Evolutionary conservation across 1,140 invertebrate genomes (phyloP).

Genomic region (Micrasema minimum): DNA sequence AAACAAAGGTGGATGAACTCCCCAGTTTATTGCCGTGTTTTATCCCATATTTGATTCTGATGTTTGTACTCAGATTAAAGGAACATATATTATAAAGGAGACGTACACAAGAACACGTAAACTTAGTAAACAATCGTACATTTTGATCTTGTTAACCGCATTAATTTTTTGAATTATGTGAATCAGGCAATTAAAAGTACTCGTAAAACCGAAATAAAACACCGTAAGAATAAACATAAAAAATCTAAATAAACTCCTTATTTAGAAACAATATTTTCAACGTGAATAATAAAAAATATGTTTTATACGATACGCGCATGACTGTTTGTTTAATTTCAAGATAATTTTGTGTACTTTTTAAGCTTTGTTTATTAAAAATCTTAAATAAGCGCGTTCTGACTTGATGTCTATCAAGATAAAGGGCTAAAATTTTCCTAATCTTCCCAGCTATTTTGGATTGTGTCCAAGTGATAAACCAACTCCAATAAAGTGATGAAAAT

Average conservation of each 20-base stretch:
- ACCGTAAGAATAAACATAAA: too few species aligned
- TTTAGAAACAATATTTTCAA: too few species aligned
- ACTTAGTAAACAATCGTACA: too few species aligned
- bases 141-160: neutral
- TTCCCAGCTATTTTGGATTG: slow-evolving; percentile 11
- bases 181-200: too few species aligned
- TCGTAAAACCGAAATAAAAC: too few species aligned
- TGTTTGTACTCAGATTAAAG: slow-evolving; percentile 18
- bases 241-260: too few species aligned
- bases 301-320: too few species aligned
- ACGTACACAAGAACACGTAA: neutral
- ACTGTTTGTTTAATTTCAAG: too few species aligned
- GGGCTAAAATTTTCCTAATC: slow-evolving; percentile 12
- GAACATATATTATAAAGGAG: neutral
- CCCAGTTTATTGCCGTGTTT: slow-evolving; percentile 31
- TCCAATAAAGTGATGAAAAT: slow-evolving; percentile 27
- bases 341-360: too few species aligned
- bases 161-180: too few species aligned
- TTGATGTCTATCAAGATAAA: neutral
- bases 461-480: slow-evolving; percentile 19
- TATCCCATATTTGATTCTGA: slow-evolving; percentile 45
- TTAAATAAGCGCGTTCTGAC: slow-evolving; percentile 26
- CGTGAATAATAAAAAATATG: too few species aligned
- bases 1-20: slow-evolving; percentile 46
- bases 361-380: slow-evolving; percentile 33